Evolutionary conservation across 1,140 invertebrate species (phyloP), one percentile per base, ranked within the genome.

Genomic region (Drosophila sp.): DNA sequence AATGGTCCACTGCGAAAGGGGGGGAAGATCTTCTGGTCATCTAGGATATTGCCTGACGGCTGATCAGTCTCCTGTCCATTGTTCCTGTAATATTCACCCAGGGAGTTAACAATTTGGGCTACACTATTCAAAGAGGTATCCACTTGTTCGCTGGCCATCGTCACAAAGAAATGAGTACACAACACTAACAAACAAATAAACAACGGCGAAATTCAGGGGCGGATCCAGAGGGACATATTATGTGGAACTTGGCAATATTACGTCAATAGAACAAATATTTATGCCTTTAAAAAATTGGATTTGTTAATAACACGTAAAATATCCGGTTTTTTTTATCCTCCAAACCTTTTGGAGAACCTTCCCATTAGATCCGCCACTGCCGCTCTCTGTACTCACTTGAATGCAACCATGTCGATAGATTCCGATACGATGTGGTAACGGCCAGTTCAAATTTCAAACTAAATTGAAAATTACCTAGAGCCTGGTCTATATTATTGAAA

Each of bases 1-100:
- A 98, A 90, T 1, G 96, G 96, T 11, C 97, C 96, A n/a, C 83
- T 90, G 1, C 95, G 95, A 68, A 96, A 93, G 77, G 95, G 94
- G 0, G 93, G 93, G 57, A 94, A 93, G 33, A 92, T 93, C 3
- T 86, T 74, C 40, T 85, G 90, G 47, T 92, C 86, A 17, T 91
- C 79, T 4, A 80, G 72, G 29, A 91, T 90, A 50, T 86, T 90
- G 1, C 55, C 54, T 11, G 56, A 55, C n/a, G 54, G 27, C 41
- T 65, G 27, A 5, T 55, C 76, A 63, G 76, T 44, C 17, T 41
- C 25, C 6, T 68, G 27, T 3, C 25, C 54, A 7, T 79, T 86
- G 65, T 67, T 87, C 27, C 44, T 50, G 79, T 76, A 68, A 44
- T 44, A 11, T 70, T 66, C 29, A 65, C 44, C 8, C 75, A 60